phyloP scores from a whole-genome alignment of 2,797 vertebrate genomes.

The Spheniscus humboldti region DNA sequence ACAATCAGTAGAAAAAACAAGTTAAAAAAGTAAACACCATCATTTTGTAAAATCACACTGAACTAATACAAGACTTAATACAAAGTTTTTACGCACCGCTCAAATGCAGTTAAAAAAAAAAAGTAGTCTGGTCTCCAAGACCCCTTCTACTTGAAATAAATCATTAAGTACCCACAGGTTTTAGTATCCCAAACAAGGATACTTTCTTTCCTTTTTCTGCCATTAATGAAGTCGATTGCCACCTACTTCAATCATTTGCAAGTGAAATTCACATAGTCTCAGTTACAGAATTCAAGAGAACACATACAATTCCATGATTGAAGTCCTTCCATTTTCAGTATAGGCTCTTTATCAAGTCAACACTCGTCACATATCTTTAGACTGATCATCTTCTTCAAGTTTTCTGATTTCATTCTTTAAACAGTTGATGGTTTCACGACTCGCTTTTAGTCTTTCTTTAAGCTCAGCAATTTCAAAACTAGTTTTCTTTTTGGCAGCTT shows the following conservation, averaged over 20 bases:
- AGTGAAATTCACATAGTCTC: neutral
- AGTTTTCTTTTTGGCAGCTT: slow-evolving; percentile 93
- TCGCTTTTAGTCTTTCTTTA: slow-evolving; percentile 96
- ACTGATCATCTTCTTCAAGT: slow-evolving; percentile 94
- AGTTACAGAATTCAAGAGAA: neutral
- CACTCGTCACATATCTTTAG: slow-evolving; percentile 84
- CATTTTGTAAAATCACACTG: neutral
- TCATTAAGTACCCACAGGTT: neutral
- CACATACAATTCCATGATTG: neutral
- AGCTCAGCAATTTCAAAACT: slow-evolving; percentile 96
- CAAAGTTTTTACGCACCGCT: neutral
- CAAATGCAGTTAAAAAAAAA: neutral
- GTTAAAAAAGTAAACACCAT: slow-evolving; percentile 27
- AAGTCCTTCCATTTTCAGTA: neutral
- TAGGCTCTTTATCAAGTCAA: neutral
- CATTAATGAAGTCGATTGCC: neutral
- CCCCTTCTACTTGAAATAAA: neutral
- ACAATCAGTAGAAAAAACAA: slow-evolving; percentile 21
- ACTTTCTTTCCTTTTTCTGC: slow-evolving; percentile 10
- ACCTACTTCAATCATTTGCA: neutral
- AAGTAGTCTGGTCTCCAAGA: neutral
- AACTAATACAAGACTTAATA: slow-evolving; percentile 7
- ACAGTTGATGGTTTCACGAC: slow-evolving; percentile 96
- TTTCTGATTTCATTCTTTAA: slow-evolving; percentile 94
- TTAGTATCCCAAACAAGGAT: neutral